Evolutionary conservation across 2,888 invertebrate species (phyloP), one percentile per base, ranked within the genome.

Genomic region (Herminia tarsipennalis): DNA sequence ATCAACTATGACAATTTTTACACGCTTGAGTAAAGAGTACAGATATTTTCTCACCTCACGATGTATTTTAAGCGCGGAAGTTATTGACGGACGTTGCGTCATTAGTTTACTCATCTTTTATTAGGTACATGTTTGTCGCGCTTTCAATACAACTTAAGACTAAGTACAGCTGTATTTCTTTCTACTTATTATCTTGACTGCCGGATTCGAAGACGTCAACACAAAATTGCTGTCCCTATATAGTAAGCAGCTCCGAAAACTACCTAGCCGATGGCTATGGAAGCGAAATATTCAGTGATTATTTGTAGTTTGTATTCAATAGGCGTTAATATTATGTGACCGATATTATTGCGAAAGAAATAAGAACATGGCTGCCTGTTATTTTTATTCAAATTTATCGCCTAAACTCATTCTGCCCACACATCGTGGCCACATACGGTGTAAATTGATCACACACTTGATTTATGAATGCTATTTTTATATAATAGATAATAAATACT

Each of bases 381-480:
- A 69, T 70, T 72, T 73, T 73, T 70, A 76, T 79, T 75, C 62
- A 74, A 78, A 76, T 69, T 54, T 56, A 66, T 70, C 68, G 52
- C 66, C 62, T 69, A 69, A 67, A 69, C 70, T 68, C 66, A 72
- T 67, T 71, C 77, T 65, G 61, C 83, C 81, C 75, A 83, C 82
- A 69, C 68, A 50, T 57, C 38, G 36, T 53, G 58, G 57, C 66
- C 65, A 50, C 56, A 58, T 70, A 61, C 54, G 62, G 67, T 69
- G 73, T 80, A 80, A 80, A 80, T 78, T 78, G 77, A 79, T 81
- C 70, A 66, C 55, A 47, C 33, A 45, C 51, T 57, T 70, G 68
- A 70, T 70, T 77, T 79, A 83, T 78, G 73, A 63, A 66, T 65
- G 55, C 58, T 53, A 70, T 75, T 78, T 79, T 77, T 76, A 76